Evolutionary conservation across 2,113 vertebrate species (phyloP).

Genomic region (Chamaetylas fuelleborni): DNA sequence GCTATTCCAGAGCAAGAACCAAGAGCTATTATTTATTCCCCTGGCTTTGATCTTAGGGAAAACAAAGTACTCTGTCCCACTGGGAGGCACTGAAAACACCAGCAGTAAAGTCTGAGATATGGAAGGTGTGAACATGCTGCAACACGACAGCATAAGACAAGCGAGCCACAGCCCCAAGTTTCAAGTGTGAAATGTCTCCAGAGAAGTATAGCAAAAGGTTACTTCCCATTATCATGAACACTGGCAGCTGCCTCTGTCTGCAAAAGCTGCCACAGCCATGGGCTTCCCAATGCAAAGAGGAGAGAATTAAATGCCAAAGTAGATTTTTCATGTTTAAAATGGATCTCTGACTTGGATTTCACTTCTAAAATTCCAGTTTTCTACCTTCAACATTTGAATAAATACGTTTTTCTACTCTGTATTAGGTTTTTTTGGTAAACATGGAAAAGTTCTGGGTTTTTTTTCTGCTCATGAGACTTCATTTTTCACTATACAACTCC

Average conservation of each 20-base stretch:
- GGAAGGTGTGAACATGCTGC: not conserved
- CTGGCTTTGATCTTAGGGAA: not conserved
- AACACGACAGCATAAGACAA: accelerated
- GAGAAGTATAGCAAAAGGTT: not conserved
- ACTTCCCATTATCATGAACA: not conserved
- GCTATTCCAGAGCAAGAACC: not conserved
- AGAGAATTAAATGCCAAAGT: not conserved
- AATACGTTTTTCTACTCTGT: not conserved
- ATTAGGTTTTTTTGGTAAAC: not conserved
- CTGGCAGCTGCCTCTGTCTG: not conserved
- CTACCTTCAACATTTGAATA: not conserved
- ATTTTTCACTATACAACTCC: not conserved
- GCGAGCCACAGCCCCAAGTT: not conserved
- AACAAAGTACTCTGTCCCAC: not conserved
- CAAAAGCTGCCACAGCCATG: not conserved
- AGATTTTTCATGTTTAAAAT: not conserved
- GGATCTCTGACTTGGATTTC: not conserved
- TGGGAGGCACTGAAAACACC: not conserved
- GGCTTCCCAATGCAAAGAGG: not conserved
- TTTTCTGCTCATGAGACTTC: not conserved
- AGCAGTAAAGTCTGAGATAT: not conserved
- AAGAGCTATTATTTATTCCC: not conserved
- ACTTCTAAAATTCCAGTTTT: not conserved
- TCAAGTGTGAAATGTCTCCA: not conserved
- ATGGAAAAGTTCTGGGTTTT: not conserved